phyloP scores from a whole-genome alignment of 2,797 vertebrate genomes.

The Lagocephalus sceleratus region DNA sequence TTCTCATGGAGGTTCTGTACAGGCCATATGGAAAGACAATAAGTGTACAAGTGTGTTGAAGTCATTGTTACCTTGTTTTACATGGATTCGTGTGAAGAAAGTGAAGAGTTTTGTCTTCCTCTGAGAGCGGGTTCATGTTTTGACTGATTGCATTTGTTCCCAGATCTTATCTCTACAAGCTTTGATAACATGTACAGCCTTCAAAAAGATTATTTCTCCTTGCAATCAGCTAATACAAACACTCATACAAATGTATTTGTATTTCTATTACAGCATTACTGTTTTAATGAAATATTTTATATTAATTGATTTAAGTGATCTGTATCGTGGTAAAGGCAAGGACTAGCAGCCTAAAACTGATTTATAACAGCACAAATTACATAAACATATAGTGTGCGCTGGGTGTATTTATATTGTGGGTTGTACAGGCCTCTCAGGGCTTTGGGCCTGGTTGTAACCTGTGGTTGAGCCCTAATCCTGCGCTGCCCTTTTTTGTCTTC shows the following conservation, averaged over 20 bases:
- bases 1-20: constrained; percentile 69
- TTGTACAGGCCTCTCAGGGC: constrained; percentile 48
- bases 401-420: constrained; percentile 42
- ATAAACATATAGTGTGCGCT: background rate
- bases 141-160: constrained; percentile 44
- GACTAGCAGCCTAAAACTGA: background rate
- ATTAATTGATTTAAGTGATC: no score
- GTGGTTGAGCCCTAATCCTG: constrained; percentile 68
- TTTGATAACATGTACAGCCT: constrained; percentile 34
- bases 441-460: constrained; percentile 68
- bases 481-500: constrained; percentile 31
- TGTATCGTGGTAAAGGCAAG: no score
- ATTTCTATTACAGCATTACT: no score
- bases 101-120: constrained; percentile 9
- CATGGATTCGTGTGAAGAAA: constrained; percentile 34
- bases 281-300: no score
- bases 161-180: constrained; percentile 46
- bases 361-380: background rate
- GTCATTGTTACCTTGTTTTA: constrained; percentile 72
- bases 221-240: no score
- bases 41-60: constrained; percentile 37
- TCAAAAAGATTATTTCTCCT: no score
- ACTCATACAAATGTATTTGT: no score
- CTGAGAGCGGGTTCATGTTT: constrained; percentile 11
- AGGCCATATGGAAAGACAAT: constrained; percentile 59